Conservation (phyloP, 2,113 vertebrate species). For the Trochalopteron elliotii region DNA sequence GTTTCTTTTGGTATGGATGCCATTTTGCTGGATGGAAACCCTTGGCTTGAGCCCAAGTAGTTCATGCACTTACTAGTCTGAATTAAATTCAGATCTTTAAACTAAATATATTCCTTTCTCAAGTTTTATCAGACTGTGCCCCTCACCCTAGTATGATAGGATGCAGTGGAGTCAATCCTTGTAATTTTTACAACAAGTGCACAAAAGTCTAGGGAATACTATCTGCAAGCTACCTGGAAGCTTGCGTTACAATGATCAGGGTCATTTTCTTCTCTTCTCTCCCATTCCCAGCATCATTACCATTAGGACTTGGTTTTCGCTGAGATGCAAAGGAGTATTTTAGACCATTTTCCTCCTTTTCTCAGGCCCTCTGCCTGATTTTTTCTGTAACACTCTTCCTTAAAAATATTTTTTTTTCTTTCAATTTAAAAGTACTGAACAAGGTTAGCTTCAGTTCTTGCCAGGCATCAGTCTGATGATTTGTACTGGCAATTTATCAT, state of each 20-base stretch:
- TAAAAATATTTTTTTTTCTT: constrained; percentile 3
- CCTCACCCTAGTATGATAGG: background rate
- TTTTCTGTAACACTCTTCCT: background rate
- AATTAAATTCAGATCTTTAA: background rate
- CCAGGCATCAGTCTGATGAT: constrained; percentile 35
- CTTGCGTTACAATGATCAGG: background rate
- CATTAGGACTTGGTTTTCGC: background rate
- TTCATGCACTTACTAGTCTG: background rate
- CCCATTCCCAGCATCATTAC: background rate
- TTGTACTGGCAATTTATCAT: constrained; percentile 41
- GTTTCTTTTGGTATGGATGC: background rate
- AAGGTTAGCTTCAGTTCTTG: constrained; percentile 17
- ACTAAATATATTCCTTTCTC: background rate
- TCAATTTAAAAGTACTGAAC: constrained; percentile 43
- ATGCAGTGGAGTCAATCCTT: background rate
- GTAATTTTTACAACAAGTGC: background rate
- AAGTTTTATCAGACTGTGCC: background rate
- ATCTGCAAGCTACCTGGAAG: background rate
- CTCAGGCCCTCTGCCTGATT: background rate
- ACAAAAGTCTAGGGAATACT: background rate
- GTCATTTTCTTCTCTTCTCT: background rate
- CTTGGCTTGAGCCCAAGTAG: background rate
- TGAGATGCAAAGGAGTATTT: background rate
- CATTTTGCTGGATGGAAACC: background rate
- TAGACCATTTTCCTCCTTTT: background rate